Evolutionary conservation across 2,797 vertebrate genomes (phyloP), one percentile per base, ranked within the genome.

Genomic region (Caiman crocodilus): DNA sequence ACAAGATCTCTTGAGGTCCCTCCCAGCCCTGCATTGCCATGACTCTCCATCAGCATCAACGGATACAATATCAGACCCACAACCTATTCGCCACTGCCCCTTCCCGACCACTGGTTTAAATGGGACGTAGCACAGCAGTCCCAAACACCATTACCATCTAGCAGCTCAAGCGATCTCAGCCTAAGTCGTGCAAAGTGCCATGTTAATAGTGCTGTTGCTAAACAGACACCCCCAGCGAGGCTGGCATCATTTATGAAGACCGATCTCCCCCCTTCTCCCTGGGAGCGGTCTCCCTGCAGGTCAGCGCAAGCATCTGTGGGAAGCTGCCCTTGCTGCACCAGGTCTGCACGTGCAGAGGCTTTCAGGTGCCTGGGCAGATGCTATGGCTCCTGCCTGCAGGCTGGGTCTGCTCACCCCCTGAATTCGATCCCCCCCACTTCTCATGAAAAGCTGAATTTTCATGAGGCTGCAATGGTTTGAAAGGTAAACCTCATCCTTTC

Each of bases 361-460:
- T 65, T 65, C 63, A 65, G 9, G 28, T 65, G 26, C 14, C n/a
- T 28, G 63, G 7, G 60, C 5, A 5, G 79, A 4, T 1, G n/a
- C 12, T 79, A 16, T 3, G 74, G 63, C 30, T 71, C 65, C 50
- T 35, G 12, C n/a, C n/a, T 59, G 30, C 20, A 23, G n/a, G n/a
- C n/a, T 25, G 10, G 20, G 57, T 11, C 0, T 0, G 18, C 26
- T 3, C 3, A 30, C 2, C 1, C 11, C 28, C 26, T 23, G 71
- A 75, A 89, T 61, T 81, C 56, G 14, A 55, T 79, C 25, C 84
- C 79, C 79, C 50, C 59, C 59, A 20, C 77, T 30, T 1, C 28
- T 57, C 78, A 42, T 8, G 87, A 58, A 57, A 57, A 2, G 28
- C 6, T 42, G 14, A 3, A 4, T 0, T 93, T 94, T 86, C 61